These are phyloP conservation scores for Aurelia sp. DNA, from an alignment of 30 jellyfish, hydroid and myxozoan species.

Conservation along the genomic window DNA sequence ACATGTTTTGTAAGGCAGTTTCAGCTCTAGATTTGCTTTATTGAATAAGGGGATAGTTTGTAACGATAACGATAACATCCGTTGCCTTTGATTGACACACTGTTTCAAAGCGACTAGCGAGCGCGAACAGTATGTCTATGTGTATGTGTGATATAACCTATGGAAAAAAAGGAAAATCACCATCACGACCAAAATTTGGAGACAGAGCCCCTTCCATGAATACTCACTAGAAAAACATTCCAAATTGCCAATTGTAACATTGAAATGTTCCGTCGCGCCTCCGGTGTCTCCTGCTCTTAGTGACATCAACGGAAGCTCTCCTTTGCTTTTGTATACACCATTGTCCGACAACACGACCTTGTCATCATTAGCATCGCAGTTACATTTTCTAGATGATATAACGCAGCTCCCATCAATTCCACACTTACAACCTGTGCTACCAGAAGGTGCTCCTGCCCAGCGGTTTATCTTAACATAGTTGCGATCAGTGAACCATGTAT, in stretches of 20 bases:
- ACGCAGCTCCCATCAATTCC: neutral
- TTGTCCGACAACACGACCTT: neutral
- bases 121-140: too few relatives aligned
- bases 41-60: too few relatives aligned
- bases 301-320: constrained; percentile 4
- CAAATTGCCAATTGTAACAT: constrained; percentile 9
- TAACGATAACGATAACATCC: too few relatives aligned
- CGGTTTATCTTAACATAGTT: neutral
- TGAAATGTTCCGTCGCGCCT: neutral
- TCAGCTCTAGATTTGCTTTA: too few relatives aligned
- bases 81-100: too few relatives aligned
- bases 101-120: too few relatives aligned
- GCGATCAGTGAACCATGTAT: constrained; percentile 35
- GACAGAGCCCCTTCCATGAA: neutral
- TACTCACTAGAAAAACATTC: constrained; percentile 22
- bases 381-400: neutral
- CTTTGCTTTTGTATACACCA: neutral
- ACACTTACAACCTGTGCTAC: constrained; percentile 8
- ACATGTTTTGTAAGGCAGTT: too few relatives aligned
- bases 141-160: too few relatives aligned
- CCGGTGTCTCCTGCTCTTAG: constrained; percentile 41
- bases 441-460: constrained; percentile 26
- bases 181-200: too few relatives aligned
- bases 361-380: constrained; percentile 9
- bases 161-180: too few relatives aligned